Evolutionary conservation across 2,113 vertebrate genomes (phyloP).

Genomic region (Coryphaenoides rupestris): DNA sequence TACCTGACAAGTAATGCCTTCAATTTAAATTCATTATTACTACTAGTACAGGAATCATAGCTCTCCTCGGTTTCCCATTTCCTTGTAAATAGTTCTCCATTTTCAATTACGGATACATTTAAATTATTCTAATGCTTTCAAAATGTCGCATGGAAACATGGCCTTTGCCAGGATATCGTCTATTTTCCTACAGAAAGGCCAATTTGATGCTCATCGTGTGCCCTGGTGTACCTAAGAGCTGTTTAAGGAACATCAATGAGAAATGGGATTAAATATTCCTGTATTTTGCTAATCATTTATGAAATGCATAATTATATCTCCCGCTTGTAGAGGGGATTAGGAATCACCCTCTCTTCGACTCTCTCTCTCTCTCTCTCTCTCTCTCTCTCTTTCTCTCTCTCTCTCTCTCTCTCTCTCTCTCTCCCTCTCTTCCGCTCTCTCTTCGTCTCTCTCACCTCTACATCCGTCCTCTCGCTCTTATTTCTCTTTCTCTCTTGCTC

Average conservation of each 20-base stretch:
- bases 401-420: constrained; percentile 36
- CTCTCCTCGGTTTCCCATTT: constrained; percentile 29
- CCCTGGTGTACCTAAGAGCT: constrained; percentile 60
- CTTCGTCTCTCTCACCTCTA: no score
- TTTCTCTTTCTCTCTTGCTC: not conserved
- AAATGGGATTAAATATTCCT: constrained; percentile 73
- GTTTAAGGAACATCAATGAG: constrained; percentile 67
- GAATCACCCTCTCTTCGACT: constrained; percentile 32
- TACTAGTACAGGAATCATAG: constrained; percentile 17
- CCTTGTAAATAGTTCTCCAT: constrained; percentile 52
- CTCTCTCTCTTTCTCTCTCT: constrained; percentile 15
- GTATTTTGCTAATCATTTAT: constrained; percentile 77
- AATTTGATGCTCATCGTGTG: constrained; percentile 69
- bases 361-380: not conserved
- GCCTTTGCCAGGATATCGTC: constrained; percentile 61
- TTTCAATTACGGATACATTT: constrained; percentile 60
- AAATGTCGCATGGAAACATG: constrained; percentile 52
- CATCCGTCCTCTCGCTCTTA: no score
- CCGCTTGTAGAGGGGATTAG: constrained; percentile 72
- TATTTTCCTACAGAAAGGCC: constrained; percentile 65
- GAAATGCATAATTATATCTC: constrained; percentile 76
- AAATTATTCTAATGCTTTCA: constrained; percentile 50
- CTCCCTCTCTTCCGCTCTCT: no score
- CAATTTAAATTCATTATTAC: constrained; percentile 37
- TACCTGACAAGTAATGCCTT: constrained; percentile 32